Evolutionary conservation across 1,140 invertebrate species (phyloP).

Genomic region (Antheraea pernyi): DNA sequence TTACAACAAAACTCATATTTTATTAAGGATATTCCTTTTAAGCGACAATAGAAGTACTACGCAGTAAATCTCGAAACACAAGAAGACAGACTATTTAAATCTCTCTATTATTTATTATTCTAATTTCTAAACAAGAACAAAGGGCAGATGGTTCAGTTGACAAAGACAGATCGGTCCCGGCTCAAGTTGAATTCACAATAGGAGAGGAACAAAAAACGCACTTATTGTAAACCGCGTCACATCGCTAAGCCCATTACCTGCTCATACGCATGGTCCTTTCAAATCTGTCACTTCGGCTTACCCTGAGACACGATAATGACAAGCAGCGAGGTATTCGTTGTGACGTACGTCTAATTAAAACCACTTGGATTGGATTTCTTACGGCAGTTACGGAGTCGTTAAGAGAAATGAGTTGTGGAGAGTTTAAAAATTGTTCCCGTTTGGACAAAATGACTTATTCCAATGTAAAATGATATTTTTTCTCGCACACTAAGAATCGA

Average conservation of each 20-base stretch:
- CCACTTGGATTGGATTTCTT: constrained; percentile 28
- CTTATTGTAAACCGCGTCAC: constrained; percentile 39
- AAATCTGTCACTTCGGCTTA: constrained; percentile 53
- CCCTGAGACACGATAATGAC: constrained; percentile 27
- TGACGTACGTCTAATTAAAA: constrained; percentile 42
- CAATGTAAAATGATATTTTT: too few relatives aligned
- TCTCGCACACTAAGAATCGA: too few relatives aligned
- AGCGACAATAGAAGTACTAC: neutral
- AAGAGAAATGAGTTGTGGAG: neutral
- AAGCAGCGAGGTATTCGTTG: constrained; percentile 35
- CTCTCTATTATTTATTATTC: constrained; percentile 42
- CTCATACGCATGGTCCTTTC: constrained; percentile 42
- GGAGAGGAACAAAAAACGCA: constrained; percentile 48
- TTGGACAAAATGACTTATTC: too few relatives aligned
- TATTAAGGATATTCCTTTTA: neutral
- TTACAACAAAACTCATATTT: too few relatives aligned
- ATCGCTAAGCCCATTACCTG: constrained; percentile 58
- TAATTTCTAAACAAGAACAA: constrained; percentile 75
- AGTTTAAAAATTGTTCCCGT: neutral
- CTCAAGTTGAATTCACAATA: constrained; percentile 49
- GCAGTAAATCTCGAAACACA: constrained; percentile 1
- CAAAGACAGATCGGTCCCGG: constrained; percentile 60
- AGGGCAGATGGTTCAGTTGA: constrained; percentile 56
- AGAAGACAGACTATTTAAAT: neutral
- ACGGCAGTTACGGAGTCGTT: neutral